Evolutionary conservation across 2,888 invertebrate genomes (phyloP), one percentile per base, ranked within the genome.

Genomic region (Peribatodes rhomboidaria): DNA sequence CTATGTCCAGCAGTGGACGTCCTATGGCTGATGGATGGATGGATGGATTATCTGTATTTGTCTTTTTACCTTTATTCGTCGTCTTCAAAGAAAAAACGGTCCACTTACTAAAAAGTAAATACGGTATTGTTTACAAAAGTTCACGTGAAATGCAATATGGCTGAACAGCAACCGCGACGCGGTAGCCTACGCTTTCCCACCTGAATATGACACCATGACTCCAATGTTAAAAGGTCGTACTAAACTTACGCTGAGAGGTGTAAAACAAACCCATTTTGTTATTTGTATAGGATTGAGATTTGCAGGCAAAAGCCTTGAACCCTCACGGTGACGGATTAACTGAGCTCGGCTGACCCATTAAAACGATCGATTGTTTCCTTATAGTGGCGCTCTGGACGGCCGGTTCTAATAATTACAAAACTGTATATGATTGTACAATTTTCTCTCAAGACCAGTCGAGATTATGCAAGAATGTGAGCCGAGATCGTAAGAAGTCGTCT

Each of bases 281-380:
- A 79, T 72, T 70, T 69, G 63, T 80, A 86, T 91, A 90, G 75
- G 85, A 88, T 78, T 83, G 81, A 87, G 76, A 84, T 83, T 90
- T 79, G 82, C 72, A 75, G 80, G 79, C 75, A 74, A 53, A 59
- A 54, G 68, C 68, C 72, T 68, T 70, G 81, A 86, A 86, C 87
- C 89, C 87, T 84, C 81, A 81, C 83, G 76, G 77, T 81, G 88
- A 83, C 84, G 91, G 91, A 90, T 92, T 91, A 91, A 84, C 86
- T 83, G 87, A 87, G 88, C 88, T 84, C 83, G 92, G 87, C 82
- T 92, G 93, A 93, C 93, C 93, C 89, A 93, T 92, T 92, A 92
- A 89, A 90, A 87, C 92, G 86, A 92, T 92, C 92, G 91, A 93
- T 93, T 93, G 90, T 92, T 93, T 92, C 92, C 92, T 91, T 87